Evolutionary conservation across 2,113 vertebrate species (phyloP).

Genomic region (Pterophyllum scalare): DNA sequence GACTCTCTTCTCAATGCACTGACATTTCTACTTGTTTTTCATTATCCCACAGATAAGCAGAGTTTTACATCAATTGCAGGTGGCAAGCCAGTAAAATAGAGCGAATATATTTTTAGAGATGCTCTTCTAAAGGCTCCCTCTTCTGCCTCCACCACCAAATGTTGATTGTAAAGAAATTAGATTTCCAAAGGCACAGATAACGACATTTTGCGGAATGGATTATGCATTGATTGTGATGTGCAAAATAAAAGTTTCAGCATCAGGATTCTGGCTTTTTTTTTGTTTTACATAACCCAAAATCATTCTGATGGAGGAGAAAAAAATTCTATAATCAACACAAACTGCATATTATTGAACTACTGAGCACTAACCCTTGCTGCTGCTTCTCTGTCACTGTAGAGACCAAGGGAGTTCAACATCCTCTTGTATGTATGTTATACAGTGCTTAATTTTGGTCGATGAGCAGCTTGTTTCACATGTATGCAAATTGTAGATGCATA

Average conservation of each 20-base stretch:
- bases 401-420: too few species aligned
- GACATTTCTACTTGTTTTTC: neutral
- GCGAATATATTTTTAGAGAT: conserved; percentile 38
- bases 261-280: neutral
- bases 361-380: too few species aligned
- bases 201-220: neutral
- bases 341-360: too few species aligned
- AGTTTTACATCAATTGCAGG: conserved; percentile 15
- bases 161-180: neutral
- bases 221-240: neutral
- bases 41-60: neutral
- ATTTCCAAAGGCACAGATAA: neutral
- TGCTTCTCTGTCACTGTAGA: too few species aligned
- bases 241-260: neutral
- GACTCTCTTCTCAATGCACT: neutral
- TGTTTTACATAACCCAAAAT: neutral
- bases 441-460: too few species aligned
- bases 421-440: too few species aligned
- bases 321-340: too few species aligned
- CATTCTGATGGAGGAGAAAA: neutral
- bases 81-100: neutral
- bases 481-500: too few species aligned
- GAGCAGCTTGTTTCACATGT: too few species aligned
- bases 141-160: neutral
- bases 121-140: conserved; percentile 10